Evolutionary conservation across 2,888 invertebrate species (phyloP).

Genomic region (Phaedon cochleariae): DNA sequence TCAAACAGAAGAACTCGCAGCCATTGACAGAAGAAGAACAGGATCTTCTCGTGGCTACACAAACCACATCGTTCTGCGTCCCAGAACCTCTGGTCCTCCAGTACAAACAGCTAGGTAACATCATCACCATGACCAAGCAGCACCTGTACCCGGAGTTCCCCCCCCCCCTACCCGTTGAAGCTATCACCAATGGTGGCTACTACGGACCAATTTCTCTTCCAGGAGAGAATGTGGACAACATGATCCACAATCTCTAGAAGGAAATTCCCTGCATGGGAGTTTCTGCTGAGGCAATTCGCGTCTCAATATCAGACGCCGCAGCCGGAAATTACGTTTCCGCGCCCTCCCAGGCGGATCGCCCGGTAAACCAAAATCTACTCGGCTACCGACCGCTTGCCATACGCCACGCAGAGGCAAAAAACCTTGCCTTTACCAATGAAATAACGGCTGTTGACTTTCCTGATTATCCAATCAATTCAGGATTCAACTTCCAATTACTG

Average conservation of each 20-base stretch:
- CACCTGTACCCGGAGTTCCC: slow-evolving; percentile 22
- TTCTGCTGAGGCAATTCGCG: slow-evolving; percentile 24
- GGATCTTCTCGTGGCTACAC: slow-evolving; percentile 7
- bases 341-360: background rate
- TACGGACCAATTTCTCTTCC: background rate
- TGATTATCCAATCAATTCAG: background rate
- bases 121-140: slow-evolving; percentile 13
- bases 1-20: slow-evolving; percentile 30
- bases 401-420: slow-evolving; percentile 17
- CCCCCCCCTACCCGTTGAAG: slow-evolving; percentile 11
- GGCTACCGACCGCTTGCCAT: slow-evolving; percentile 12
- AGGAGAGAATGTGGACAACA: background rate
- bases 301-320: slow-evolving; percentile 5
- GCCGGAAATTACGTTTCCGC: slow-evolving; percentile 8
- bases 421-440: slow-evolving; percentile 6
- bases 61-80: slow-evolving; percentile 5
- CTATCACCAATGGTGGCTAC: background rate
- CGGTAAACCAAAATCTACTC: slow-evolving; percentile 9
- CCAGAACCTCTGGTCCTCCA: slow-evolving; percentile 1
- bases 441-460: slow-evolving; percentile 11
- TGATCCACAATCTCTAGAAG: slow-evolving; percentile 10
- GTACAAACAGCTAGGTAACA: background rate
- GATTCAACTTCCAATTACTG: slow-evolving; percentile 17
- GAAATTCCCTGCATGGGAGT: slow-evolving; percentile 31
- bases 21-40: slow-evolving; percentile 17